phyloP scores from a whole-genome alignment of 2,113 vertebrate genomes.

The Isurus oxyrinchus region DNA sequence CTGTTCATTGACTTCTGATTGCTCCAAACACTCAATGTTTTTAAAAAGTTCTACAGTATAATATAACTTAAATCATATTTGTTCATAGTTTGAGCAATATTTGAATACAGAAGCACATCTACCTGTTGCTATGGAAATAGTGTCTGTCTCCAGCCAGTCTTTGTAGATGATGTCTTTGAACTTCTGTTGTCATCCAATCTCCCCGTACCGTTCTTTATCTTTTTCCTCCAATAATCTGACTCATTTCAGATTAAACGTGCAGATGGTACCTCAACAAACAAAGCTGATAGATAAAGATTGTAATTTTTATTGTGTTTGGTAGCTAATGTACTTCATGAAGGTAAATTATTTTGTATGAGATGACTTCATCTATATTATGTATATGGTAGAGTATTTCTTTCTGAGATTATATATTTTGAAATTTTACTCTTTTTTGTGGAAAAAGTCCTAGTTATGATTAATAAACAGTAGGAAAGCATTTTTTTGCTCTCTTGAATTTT shows the following conservation, averaged over 20 bases:
- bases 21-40: conserved; percentile 8
- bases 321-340: conserved; percentile 37
- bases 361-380: conserved; percentile 42
- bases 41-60: conserved; percentile 7
- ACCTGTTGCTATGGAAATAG: conserved; percentile 13
- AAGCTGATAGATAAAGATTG: conserved; percentile 38
- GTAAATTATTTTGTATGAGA: conserved; percentile 39
- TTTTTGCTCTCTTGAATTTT: background rate
- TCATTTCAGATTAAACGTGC: conserved; percentile 33
- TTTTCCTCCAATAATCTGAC: conserved; percentile 14
- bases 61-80: conserved; percentile 7
- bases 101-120: conserved; percentile 30
- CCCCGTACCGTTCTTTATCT: conserved; percentile 41
- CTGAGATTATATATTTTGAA: conserved; percentile 62
- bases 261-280: conserved; percentile 36
- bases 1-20: conserved; percentile 21
- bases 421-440: conserved; percentile 58
- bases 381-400: conserved; percentile 42
- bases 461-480: conserved; percentile 61
- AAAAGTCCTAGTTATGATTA: conserved; percentile 53
- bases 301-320: conserved; percentile 38
- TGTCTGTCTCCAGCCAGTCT: conserved; percentile 35
- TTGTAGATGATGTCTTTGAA: conserved; percentile 50
- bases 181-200: conserved; percentile 49
- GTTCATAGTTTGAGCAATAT: conserved; percentile 33